Evolutionary conservation across 1,140 invertebrate genomes (phyloP).

Genomic region (Whitmania pigra): DNA sequence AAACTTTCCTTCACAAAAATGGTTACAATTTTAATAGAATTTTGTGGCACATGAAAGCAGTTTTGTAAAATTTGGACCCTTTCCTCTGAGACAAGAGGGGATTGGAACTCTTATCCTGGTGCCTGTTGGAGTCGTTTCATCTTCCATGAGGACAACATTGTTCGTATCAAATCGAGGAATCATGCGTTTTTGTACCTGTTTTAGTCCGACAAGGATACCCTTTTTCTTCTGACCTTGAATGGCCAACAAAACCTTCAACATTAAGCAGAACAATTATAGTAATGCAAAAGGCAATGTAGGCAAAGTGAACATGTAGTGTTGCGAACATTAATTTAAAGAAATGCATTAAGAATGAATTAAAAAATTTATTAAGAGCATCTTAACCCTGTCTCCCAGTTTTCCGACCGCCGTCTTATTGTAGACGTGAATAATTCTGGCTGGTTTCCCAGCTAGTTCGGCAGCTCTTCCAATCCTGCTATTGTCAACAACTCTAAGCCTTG

Average conservation of each 20-base stretch:
- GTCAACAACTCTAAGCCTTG: slow-evolving; percentile 77
- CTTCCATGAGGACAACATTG: slow-evolving; percentile 89
- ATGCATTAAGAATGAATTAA: too few species aligned
- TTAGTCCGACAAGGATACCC: slow-evolving; percentile 81
- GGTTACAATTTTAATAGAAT: slow-evolving; percentile 75
- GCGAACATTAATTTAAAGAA: not conserved
- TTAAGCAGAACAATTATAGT: slow-evolving; percentile 37
- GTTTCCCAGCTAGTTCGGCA: slow-evolving; percentile 82
- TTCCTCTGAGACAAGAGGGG: slow-evolving; percentile 72
- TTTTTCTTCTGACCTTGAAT: slow-evolving; percentile 93
- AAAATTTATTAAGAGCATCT: not conserved
- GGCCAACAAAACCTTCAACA: slow-evolving; percentile 64
- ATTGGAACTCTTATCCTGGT: slow-evolving; percentile 87
- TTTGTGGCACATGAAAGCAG: slow-evolving; percentile 76
- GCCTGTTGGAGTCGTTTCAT: slow-evolving; percentile 79
- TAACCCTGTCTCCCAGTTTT: slow-evolving; percentile 48
- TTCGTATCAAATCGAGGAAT: slow-evolving; percentile 89
- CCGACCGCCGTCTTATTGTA: slow-evolving; percentile 64
- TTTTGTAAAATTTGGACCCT: slow-evolving; percentile 80
- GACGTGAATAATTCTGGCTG: slow-evolving; percentile 59
- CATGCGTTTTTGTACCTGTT: slow-evolving; percentile 62
- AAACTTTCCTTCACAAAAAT: slow-evolving; percentile 59
- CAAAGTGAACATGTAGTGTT: not conserved
- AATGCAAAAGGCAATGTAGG: not conserved
- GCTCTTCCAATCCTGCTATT: slow-evolving; percentile 85